A percentile compares a stretch with the other conserved stretches of the same genome.
These are phyloP conservation scores for Lepidurus apus DNA, from an alignment of 1,140 invertebrate genomes.

Conservation along the genomic window DNA sequence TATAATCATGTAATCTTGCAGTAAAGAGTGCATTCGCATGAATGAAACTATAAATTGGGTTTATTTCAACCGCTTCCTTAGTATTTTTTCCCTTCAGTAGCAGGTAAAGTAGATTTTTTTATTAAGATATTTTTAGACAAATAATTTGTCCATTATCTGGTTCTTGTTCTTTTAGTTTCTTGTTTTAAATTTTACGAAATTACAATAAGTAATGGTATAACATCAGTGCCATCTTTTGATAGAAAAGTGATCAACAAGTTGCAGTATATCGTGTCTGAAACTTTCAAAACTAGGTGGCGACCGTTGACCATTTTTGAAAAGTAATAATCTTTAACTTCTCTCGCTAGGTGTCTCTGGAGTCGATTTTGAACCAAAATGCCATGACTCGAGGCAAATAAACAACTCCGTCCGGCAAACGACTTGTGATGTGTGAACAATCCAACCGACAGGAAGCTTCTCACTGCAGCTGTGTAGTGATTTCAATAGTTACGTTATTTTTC, in stretches of 20 bases:
- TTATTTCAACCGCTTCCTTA: background rate
- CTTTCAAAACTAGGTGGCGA: no score
- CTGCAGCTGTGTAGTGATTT: slow-evolving; percentile 16
- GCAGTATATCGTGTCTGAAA: no score
- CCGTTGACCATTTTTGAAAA: background rate
- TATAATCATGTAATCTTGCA: slow-evolving; percentile 22
- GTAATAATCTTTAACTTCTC: background rate
- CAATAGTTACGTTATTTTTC: background rate
- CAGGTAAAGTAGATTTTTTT: background rate
- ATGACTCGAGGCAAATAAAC: slow-evolving; percentile 7
- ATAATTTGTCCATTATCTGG: no score
- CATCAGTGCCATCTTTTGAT: background rate
- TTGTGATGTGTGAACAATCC: background rate
- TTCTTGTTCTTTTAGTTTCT: no score
- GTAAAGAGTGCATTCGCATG: slow-evolving; percentile 13
- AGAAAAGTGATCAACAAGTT: no score
- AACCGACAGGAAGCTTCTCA: background rate
- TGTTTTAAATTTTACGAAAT: no score
- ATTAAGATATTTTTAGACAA: no score
- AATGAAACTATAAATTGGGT: background rate
- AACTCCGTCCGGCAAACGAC: background rate
- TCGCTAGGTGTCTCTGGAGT: background rate
- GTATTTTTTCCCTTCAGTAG: background rate
- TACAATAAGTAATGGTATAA: background rate
- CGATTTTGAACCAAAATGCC: background rate